Percentiles rank a stretch among this genome's conserved stretches.
These are phyloP conservation scores for Orbicella faveolata DNA, from an alignment of 64 coral and sea anemone genomes.

Conservation along the genomic window DNA sequence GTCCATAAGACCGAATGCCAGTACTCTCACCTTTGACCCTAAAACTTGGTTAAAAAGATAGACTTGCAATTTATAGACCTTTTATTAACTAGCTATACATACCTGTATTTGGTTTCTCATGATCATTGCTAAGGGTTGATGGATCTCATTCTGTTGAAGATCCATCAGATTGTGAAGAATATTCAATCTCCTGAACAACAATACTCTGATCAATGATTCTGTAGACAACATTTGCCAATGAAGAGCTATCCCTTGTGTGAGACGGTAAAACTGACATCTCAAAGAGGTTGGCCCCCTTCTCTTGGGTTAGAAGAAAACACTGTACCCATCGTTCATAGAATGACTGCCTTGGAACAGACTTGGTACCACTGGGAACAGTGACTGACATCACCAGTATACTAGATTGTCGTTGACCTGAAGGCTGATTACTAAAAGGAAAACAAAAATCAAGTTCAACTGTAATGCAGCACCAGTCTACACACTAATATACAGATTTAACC, in stretches of 20 bases:
- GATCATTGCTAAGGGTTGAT: neutral
- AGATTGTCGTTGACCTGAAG: neutral
- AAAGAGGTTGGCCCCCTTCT: slow-evolving; percentile 11
- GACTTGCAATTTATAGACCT: too few relatives aligned
- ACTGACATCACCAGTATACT: slow-evolving; percentile 50
- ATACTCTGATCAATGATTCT: slow-evolving; percentile 21
- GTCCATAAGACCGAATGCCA: too few relatives aligned
- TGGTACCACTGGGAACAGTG: slow-evolving; percentile 25
- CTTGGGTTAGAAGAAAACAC: slow-evolving; percentile 45
- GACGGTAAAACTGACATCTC: slow-evolving; percentile 43
- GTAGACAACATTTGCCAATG: slow-evolving; percentile 50
- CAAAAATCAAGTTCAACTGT: neutral
- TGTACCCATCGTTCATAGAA: slow-evolving; percentile 73
- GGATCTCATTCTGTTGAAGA: neutral
- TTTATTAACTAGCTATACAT: neutral
- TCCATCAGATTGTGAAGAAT: neutral
- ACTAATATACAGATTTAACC: too few relatives aligned
- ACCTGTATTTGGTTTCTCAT: neutral
- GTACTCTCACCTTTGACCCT: too few relatives aligned
- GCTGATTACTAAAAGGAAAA: slow-evolving; percentile 41
- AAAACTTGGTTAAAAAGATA: too few relatives aligned
- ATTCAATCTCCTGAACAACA: slow-evolving; percentile 23
- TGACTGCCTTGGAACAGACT: slow-evolving; percentile 40
- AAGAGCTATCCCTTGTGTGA: slow-evolving; percentile 17
- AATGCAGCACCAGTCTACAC: too few relatives aligned